Evolutionary conservation across 2,113 vertebrate species (phyloP), one percentile per base, ranked within the genome.

Genomic region (Cromileptes altivelis): DNA sequence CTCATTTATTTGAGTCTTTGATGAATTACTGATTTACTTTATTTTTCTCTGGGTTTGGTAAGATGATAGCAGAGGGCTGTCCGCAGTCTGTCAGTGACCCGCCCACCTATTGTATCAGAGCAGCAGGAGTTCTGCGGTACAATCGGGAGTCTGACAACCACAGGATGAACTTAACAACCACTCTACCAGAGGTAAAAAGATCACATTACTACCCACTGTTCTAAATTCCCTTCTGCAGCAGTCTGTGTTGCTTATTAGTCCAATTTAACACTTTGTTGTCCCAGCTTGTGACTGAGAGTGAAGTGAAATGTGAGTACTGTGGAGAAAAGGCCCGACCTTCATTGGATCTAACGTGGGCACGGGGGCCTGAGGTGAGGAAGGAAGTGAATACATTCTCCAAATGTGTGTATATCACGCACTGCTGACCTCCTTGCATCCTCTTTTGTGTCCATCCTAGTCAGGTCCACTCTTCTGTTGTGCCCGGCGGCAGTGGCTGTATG

Each of bases 231-330:
- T 64, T 30, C 2, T 19, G 52, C 7, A 67, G 50, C 33, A 33
- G 42, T 3, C 57, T 65, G 0, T 77, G 3, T 57, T 56, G n/a
- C 42, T 62, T 6, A 74, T 78, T 3, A 18, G 2, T 60, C 12
- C 0, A 37, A 12, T 42, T 37, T 18, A 58, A 78, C 52, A 33
- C 45, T 47, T 2, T 84, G 30, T 61, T n/a, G 84, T 55, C 70
- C 23, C 60, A 81, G 55, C 14, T 27, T n/a, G 2, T 37, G 8
- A 45, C 45, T 6, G 85, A 86, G 11, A 62, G 57, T 17, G 45
- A 70, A 13, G 33, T 83, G 10, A 80, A 72, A 64, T 95, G 94
- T 76, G 92, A 94, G 61, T 93, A 88, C 81, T 95, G 94, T 78
- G 91, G 91, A 53, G 45, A 55, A 45, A 70, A 67, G 8, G 81